Conservation (phyloP, 64 coral and sea anemone species). For the Hydrozoanthus tunicans region DNA sequence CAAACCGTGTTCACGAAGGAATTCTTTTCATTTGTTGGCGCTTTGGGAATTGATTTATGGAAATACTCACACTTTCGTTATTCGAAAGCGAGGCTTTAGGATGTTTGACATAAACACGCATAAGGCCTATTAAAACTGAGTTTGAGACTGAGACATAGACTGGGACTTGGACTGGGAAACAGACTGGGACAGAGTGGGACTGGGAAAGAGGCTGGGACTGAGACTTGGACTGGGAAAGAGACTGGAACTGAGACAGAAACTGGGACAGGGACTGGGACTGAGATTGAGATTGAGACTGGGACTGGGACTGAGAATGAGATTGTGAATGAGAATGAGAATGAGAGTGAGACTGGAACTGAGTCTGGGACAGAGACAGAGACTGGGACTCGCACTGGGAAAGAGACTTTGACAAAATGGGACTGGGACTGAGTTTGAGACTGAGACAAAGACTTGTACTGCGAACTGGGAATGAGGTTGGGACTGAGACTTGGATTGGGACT, state of each 20-base stretch:
- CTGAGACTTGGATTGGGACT: background rate
- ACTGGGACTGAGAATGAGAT: background rate
- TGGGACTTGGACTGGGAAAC: background rate
- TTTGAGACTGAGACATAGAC: background rate
- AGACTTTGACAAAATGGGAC: background rate
- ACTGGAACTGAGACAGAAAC: background rate
- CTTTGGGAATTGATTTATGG: too few species aligned
- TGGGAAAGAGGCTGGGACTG: background rate
- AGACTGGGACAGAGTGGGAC: background rate
- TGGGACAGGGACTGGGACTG: background rate
- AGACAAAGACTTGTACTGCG: background rate
- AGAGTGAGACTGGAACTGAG: background rate
- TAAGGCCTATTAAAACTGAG: background rate
- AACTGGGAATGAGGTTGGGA: background rate
- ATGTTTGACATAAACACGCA: background rate
- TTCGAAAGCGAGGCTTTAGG: background rate
- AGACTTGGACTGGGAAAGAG: background rate
- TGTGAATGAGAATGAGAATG: background rate
- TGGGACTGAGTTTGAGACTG: background rate
- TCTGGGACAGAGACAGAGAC: background rate
- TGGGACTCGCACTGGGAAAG: background rate
- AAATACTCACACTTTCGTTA: too few species aligned
- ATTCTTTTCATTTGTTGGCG: too few species aligned
- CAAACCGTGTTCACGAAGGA: too few species aligned
- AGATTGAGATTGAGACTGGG: background rate